Conservation (phyloP, 2,797 vertebrate genomes). For the Artibeus jamaicensis region DNA sequence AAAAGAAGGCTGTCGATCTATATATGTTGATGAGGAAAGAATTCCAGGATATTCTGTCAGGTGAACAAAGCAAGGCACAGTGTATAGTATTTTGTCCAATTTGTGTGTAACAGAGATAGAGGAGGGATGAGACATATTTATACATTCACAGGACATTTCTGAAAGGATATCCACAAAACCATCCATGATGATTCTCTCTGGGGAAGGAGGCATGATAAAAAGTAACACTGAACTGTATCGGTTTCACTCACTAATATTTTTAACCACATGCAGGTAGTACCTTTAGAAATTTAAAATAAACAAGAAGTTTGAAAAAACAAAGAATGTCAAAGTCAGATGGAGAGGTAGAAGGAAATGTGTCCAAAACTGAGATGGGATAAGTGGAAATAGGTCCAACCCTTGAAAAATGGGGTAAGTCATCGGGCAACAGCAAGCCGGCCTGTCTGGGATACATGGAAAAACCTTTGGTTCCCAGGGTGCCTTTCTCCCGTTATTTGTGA, state of each 20-base stretch:
- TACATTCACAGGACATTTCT: background rate
- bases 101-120: background rate
- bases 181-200: background rate
- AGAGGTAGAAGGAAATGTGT: background rate
- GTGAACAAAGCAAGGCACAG: background rate
- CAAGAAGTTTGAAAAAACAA: background rate
- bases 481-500: background rate
- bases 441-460: background rate
- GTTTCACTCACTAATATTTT: background rate
- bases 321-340: background rate
- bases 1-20: background rate
- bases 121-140: background rate
- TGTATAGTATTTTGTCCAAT: background rate
- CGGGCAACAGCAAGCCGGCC: background rate
- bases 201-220: background rate
- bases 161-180: background rate
- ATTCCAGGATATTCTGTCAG: background rate
- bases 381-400: background rate
- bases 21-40: background rate
- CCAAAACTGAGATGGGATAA: background rate
- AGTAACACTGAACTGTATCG: background rate
- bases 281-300: slow-evolving; percentile 1
- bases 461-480: background rate
- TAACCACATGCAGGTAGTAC: background rate
- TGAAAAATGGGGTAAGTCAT: background rate